Base-by-base conservation (phyloP, 2,113 vertebrate species). In the Pipa parva region DNA sequence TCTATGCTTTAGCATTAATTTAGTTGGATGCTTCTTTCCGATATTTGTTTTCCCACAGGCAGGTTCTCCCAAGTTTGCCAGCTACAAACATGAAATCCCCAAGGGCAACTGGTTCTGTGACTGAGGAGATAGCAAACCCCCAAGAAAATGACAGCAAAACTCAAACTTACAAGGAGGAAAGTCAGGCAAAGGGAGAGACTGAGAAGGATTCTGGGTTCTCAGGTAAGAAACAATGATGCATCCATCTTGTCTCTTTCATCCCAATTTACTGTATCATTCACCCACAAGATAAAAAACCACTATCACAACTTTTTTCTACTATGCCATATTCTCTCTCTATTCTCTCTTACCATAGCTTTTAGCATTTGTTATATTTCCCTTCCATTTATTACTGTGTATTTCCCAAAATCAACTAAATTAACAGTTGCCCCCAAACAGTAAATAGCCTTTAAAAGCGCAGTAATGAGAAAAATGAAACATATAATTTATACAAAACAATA, bases 121-220 rank as follows among this genome's bases (percentile, higher is more conserved):
- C 25, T 17, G 27, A 11, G 1, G 4, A 48, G 8, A 56, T 20
- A 8, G 20, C 48, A 10, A 6, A 9, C 5, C 12, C 3, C 4
- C 7, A 2, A 5, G 9, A 28, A 37, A 22, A 26, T 26, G 11
- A 31, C 7, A 13, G 18, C 4, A 37, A 28, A 10, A 58, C 9
- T 10, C 55, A 36, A 31, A 2, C 55, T 20, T 36, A 8, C 3
- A 25, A 58, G 12, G 13, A 22, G 10, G 24, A 17, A n/a, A 22
- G 21, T 11, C 36, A 22, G 25, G 2, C 21, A 26, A 10, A 4
- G 11, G 22, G 11, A 1, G 37, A 31, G 5, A 66, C 7, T 1
- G 63, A 66, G 11, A 66, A 66, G 54, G 63, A 66, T 10, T 66
- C 63, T 9, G 63, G 63, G 27, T 66, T 33, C 15, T 66, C 54